phyloP scores from a whole-genome alignment of 2,888 invertebrate genomes.

The Anaspis maculata region DNA sequence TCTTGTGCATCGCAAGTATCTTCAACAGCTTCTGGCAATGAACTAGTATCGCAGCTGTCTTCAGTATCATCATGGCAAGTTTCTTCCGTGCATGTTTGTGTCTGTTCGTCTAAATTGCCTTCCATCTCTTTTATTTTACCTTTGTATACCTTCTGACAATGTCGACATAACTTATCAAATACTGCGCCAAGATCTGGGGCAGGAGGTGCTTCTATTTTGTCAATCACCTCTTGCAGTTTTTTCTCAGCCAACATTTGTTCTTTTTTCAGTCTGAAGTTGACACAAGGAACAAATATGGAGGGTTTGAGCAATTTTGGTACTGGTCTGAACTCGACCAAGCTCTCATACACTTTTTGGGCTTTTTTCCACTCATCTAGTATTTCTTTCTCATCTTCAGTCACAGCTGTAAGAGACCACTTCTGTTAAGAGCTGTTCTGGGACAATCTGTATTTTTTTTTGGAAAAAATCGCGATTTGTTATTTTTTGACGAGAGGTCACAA shows the following conservation, averaged over 20 bases:
- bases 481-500: too few relatives aligned
- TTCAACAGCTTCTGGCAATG: too few relatives aligned
- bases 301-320: constrained; percentile 18
- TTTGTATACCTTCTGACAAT: too few relatives aligned
- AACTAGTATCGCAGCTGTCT: neutral
- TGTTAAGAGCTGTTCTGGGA: too few relatives aligned
- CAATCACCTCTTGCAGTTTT: neutral
- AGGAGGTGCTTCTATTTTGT: too few relatives aligned
- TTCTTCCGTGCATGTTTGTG: neutral
- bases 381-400: neutral
- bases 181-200: too few relatives aligned
- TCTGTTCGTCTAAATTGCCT: neutral
- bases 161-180: too few relatives aligned
- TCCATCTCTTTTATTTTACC: neutral
- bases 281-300: constrained; percentile 11
- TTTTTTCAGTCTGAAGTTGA: neutral
- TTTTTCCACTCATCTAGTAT: constrained; percentile 17
- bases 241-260: constrained; percentile 5
- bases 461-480: too few relatives aligned
- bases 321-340: constrained; percentile 9
- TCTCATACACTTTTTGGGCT: constrained; percentile 24
- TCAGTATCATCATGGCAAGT: neutral
- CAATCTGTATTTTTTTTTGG: too few relatives aligned
- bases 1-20: too few relatives aligned
- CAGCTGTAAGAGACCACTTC: too few relatives aligned